Evolutionary conservation across 2,797 vertebrate genomes (phyloP), one percentile per base, ranked within the genome.

Genomic region (Gadopsis bispinosus): DNA sequence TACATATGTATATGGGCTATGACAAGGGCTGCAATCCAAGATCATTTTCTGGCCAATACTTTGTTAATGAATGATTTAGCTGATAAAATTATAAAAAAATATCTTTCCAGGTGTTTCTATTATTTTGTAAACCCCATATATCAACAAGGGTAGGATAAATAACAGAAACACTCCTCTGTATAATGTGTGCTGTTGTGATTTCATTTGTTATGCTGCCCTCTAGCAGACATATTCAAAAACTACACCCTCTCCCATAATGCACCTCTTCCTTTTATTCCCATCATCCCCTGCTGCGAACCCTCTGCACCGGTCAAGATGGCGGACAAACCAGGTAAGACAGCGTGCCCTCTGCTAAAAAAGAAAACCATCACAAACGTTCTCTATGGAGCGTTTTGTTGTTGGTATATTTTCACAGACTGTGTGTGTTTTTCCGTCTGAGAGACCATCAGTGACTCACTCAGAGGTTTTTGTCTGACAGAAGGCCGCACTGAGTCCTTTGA

Each of bases 271-370:
- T 89, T 86, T 41, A 66, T 86, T 93, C 93, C 93, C 94, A 85
- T 83, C 80, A 86, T 88, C 43, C 94, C 33, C 26, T 55, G 78
- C 90, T 5, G 33, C 75, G 22, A 75, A 20, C 41, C 17, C 47
- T 63, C 79, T 73, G 39, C 75, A 84, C 53, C 83, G 67, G 87
- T 90, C 92, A 96, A 94, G 93, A 96, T 96, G 95, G 95, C 95
- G 91, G 95, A 96, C 68, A 94, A 80, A 94, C 81, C 87, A 93
- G 95, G 95, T 96, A 95, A 10, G 2, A 1, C 1, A 72, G 0
- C 66, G 61, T 83, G 73, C 48, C 86, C 81, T 91, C 55, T 88
- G 47, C 14, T 12, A 10, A 39, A 53, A 69, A 75, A 43, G n/a
- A 47, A 31, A 26, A 1, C 26, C 26, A 26, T 1, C 2, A 0